Evolutionary conservation across 2,797 vertebrate species (phyloP).

Genomic region (Triplophysa yarkandensis): DNA sequence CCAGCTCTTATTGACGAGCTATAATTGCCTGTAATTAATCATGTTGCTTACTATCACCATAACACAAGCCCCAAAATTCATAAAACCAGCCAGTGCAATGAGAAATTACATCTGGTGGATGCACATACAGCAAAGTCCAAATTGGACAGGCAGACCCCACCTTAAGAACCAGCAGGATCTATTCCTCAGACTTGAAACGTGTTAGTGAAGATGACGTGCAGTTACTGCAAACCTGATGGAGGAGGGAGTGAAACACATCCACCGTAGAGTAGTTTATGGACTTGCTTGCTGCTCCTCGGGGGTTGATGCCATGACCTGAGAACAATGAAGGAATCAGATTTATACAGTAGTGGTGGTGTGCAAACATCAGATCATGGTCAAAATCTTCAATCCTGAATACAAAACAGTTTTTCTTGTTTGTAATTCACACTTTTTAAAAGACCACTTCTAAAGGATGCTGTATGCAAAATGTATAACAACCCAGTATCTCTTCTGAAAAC

Average conservation of each 20-base stretch:
- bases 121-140: slow-evolving; percentile 11
- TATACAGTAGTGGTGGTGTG: neutral
- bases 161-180: slow-evolving; percentile 28
- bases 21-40: slow-evolving; percentile 4
- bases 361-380: neutral
- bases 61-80: slow-evolving; percentile 8
- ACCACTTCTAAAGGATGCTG: no score
- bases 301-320: slow-evolving; percentile 22
- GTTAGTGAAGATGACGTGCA: slow-evolving; percentile 32
- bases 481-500: neutral
- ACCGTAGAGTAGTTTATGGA: slow-evolving; percentile 32
- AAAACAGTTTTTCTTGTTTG: neutral
- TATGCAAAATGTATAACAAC: no score
- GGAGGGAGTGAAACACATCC: slow-evolving; percentile 42
- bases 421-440: no score
- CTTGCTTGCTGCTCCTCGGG: slow-evolving; percentile 43
- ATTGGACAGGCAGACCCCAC: slow-evolving; percentile 8
- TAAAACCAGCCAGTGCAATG: slow-evolving; percentile 30
- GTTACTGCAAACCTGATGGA: slow-evolving; percentile 22
- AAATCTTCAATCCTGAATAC: neutral
- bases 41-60: slow-evolving; percentile 19
- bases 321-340: slow-evolving; percentile 29
- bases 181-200: slow-evolving; percentile 34
- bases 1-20: neutral
- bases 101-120: slow-evolving; percentile 22